Base-by-base conservation (phyloP, 2,113 vertebrate genomes). In the Scytalopus superciliaris region DNA sequence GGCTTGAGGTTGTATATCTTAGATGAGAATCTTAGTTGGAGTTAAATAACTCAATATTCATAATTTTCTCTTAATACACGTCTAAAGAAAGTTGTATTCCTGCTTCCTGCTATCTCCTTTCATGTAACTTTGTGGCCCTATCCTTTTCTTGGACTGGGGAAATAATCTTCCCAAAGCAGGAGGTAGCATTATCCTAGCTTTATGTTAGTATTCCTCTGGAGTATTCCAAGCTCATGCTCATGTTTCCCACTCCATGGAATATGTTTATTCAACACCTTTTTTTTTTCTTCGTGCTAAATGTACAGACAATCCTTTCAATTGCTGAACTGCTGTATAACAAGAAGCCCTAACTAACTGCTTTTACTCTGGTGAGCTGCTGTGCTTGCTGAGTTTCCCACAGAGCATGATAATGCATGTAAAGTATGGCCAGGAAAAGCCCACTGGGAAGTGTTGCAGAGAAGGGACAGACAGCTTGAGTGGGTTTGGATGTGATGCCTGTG, bases 361-460 rank as follows among this genome's bases (percentile, higher is more conserved):
- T 85, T 53, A 47, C 70, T 68, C 37, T 89, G 40, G 44, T 66
- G 72, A 72, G 90, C 57, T 78, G 77, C 92, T 91, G 6, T 45
- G 67, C 78, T 90, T 52, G 70, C 90, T 92, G 56, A 49, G 63
- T 62, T 90, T 94, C 45, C 78, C 14, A 4, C 82, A 90, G 78
- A 92, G 76, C 95, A 74, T 84, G 92, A 50, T 70, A 83, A 92
- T 63, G 50, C 83, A 66, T 85, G 67, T 92, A 64, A 84, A 78
- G 63, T 49, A 19, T 42, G 85, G 68, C n/a, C 79, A 70, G 79
- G 68, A 80, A 52, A 62, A 74, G 50, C 76, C 85, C 72, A 14
- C 57, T 49, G 90, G 82, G 90, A 87, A 14, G 31, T 18, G 6
- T 50, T 62, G 67, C 56, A 12, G 12, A 16, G 82, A 3, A 85